Percentiles rank a stretch among this genome's conserved stretches.
These are phyloP conservation scores for Gnatocerus cornutus DNA, from an alignment of 2,888 invertebrate species.

Conservation along the genomic window DNA sequence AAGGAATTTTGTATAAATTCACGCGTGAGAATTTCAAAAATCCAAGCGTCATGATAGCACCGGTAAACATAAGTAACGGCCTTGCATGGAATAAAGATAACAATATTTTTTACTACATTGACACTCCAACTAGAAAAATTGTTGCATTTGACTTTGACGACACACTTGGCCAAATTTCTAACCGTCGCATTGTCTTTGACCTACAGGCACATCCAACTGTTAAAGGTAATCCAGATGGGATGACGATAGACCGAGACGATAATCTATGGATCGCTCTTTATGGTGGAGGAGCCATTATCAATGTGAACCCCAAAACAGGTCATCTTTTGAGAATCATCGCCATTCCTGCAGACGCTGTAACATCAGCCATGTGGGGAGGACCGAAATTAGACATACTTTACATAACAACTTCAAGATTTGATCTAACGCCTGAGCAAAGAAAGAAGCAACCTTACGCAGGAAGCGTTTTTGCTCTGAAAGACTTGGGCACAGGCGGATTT, in stretches of 20 bases:
- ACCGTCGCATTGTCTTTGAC: slow-evolving; percentile 54
- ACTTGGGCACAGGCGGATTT: slow-evolving; percentile 58
- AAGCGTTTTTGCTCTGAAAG: slow-evolving; percentile 59
- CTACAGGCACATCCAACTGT: neutral
- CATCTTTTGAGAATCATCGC: slow-evolving; percentile 68
- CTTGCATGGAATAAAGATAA: slow-evolving; percentile 83
- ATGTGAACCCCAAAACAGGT: slow-evolving; percentile 72
- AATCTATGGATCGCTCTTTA: slow-evolving; percentile 85
- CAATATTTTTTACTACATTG: slow-evolving; percentile 84
- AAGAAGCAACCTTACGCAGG: slow-evolving; percentile 69
- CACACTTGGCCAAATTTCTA: slow-evolving; percentile 71
- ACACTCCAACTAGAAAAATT: slow-evolving; percentile 78
- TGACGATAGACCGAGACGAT: slow-evolving; percentile 86
- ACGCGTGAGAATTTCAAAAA: slow-evolving; percentile 62
- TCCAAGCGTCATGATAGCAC: slow-evolving; percentile 1
- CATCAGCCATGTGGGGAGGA: slow-evolving; percentile 78
- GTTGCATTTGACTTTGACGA: slow-evolving; percentile 81
- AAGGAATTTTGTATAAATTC: slow-evolving; percentile 75
- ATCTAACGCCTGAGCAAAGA: slow-evolving; percentile 52
- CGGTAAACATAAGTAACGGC: slow-evolving; percentile 83
- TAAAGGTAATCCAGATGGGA: slow-evolving; percentile 66
- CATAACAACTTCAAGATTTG: slow-evolving; percentile 72
- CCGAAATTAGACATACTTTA: slow-evolving; percentile 74
- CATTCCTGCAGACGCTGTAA: slow-evolving; percentile 73
- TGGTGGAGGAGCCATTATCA: slow-evolving; percentile 77